Conservation (phyloP, 2,888 invertebrate species). For the Callosobruchus maculatus region DNA sequence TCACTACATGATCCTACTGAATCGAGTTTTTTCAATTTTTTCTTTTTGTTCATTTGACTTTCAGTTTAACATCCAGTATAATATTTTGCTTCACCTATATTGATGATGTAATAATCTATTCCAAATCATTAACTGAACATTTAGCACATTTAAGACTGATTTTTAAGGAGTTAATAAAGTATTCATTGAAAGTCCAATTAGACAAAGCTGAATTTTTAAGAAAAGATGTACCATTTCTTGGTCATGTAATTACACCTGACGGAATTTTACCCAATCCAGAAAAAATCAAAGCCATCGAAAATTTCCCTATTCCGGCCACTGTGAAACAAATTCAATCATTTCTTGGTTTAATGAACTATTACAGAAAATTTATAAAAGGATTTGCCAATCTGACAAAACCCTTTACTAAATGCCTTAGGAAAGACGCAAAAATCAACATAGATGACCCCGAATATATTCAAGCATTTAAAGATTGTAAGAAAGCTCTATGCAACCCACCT, state of each 20-base stretch:
- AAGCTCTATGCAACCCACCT: constrained; percentile 2
- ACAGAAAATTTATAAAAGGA: constrained; percentile 21
- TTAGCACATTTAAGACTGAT: background rate
- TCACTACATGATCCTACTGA: no score
- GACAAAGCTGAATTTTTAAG: constrained; percentile 30
- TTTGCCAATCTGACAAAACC: constrained; percentile 23
- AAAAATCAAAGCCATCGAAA: constrained; percentile 30
- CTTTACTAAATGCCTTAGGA: constrained; percentile 17
- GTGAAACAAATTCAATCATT: constrained; percentile 34
- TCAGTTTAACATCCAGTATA: no score
- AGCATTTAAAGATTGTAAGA: constrained; percentile 6
- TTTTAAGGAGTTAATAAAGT: constrained; percentile 8
- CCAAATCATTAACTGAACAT: background rate
- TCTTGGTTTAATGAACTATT: constrained; percentile 21
- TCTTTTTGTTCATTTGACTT: no score
- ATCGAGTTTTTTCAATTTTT: no score
- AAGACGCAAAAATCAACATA: constrained; percentile 10
- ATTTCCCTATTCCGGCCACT: constrained; percentile 22
- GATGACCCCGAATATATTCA: constrained; percentile 4
- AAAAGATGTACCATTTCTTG: constrained; percentile 34
- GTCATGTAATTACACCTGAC: constrained; percentile 35
- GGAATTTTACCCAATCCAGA: constrained; percentile 36
- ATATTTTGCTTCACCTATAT: constrained; percentile 25
- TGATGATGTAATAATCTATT: constrained; percentile 31
- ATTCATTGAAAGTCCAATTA: constrained; percentile 29